These are phyloP conservation scores for Parotocinclus haroldoi DNA, from an alignment of 2,797 vertebrate species.

Conservation along the genomic window DNA sequence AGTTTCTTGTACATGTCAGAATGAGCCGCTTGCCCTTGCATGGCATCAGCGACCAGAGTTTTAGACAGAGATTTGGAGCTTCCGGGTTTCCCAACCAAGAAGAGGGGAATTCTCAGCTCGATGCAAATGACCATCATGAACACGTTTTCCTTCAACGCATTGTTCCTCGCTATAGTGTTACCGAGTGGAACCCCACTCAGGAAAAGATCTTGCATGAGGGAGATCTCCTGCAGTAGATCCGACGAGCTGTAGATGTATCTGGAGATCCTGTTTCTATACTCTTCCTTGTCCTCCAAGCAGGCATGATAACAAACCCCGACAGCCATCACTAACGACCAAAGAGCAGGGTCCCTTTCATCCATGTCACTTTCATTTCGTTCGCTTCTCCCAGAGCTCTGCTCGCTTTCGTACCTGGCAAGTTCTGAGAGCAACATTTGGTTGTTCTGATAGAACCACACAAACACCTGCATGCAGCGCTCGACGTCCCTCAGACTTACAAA, in stretches of 20 bases:
- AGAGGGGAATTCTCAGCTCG: slow-evolving; percentile 91
- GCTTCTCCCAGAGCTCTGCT: slow-evolving; percentile 27
- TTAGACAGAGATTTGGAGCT: slow-evolving; percentile 97
- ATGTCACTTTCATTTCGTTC: slow-evolving; percentile 18
- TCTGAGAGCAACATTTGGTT: slow-evolving; percentile 68
- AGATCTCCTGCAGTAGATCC: slow-evolving; percentile 80
- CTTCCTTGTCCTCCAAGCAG: slow-evolving; percentile 80
- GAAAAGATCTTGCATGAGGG: slow-evolving; percentile 84
- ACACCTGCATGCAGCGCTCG: slow-evolving; percentile 87
- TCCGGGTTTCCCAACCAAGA: slow-evolving; percentile 94
- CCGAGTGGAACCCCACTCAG: slow-evolving; percentile 77
- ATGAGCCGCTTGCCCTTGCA: slow-evolving; percentile 90
- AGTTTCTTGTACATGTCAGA: slow-evolving; percentile 83
- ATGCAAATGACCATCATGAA: slow-evolving; percentile 99
- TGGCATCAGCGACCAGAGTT: slow-evolving; percentile 91
- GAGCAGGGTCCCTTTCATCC: slow-evolving; percentile 56
- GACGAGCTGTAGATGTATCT: slow-evolving; percentile 61
- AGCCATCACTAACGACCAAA: slow-evolving; percentile 88
- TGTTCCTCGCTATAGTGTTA: slow-evolving; percentile 86
- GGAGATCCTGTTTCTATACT: slow-evolving; percentile 73
- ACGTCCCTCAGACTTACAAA: slow-evolving; percentile 96
- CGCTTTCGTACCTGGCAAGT: slow-evolving; percentile 56
- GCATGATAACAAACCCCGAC: slow-evolving; percentile 90
- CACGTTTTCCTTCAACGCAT: slow-evolving; percentile 92
- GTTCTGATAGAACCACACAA: slow-evolving; percentile 82